Conservation (phyloP, 2,797 vertebrate species). For the Pangasius mekongensis region DNA sequence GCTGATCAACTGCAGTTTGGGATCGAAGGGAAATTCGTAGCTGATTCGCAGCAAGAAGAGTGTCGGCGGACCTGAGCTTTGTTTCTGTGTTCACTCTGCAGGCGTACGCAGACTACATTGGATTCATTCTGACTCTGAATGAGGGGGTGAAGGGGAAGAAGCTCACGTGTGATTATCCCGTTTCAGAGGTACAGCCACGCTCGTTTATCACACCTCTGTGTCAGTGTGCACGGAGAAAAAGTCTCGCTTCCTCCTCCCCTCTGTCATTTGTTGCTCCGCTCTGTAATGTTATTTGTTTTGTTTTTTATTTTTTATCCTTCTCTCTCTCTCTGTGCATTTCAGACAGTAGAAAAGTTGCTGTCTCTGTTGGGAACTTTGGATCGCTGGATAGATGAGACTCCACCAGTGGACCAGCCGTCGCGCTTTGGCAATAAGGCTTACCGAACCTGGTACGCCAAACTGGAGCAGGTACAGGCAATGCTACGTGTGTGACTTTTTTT, state of each 20-base stretch:
- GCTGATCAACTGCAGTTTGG: not conserved
- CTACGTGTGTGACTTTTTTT: not conserved
- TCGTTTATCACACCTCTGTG: not conserved
- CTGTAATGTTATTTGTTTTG: too few relatives aligned
- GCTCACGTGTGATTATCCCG: slow-evolving; percentile 84
- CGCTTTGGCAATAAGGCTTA: slow-evolving; percentile 98
- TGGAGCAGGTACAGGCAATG: slow-evolving; percentile 82
- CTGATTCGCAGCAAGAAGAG: not conserved
- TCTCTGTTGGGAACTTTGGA: slow-evolving; percentile 86
- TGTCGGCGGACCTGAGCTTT: not conserved
- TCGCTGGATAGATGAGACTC: slow-evolving; percentile 94
- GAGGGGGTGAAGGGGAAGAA: slow-evolving; percentile 93
- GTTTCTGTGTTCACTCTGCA: slow-evolving; percentile 56
- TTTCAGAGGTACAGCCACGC: slow-evolving; percentile 83
- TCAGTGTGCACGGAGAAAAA: not conserved
- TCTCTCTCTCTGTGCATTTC: slow-evolving; percentile 20
- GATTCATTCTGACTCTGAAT: slow-evolving; percentile 91
- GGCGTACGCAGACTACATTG: slow-evolving; percentile 95
- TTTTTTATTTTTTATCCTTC: too few relatives aligned
- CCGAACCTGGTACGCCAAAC: slow-evolving; percentile 89
- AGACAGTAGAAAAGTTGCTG: slow-evolving; percentile 89
- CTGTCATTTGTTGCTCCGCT: not conserved
- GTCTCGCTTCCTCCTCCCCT: not conserved
- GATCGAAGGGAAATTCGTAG: not conserved
- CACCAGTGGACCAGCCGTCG: slow-evolving; percentile 92